Evolutionary conservation across 1,140 invertebrate genomes (phyloP).

Genomic region (Cryptotermes secundus): DNA sequence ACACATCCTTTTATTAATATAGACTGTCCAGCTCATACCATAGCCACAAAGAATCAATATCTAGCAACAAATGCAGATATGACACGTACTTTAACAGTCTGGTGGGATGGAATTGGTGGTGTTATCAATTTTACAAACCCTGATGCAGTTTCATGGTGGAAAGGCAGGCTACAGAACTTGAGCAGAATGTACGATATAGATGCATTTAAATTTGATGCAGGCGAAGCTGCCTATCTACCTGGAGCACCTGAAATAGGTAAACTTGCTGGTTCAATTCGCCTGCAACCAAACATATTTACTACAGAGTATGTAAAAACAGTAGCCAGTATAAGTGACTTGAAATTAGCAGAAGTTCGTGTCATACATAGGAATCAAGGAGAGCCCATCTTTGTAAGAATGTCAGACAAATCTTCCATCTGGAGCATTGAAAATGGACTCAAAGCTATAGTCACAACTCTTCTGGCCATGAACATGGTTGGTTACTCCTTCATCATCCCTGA

Average conservation of each 20-base stretch:
- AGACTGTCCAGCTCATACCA: constrained; percentile 63
- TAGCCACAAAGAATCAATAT: constrained; percentile 49
- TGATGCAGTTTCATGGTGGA: constrained; percentile 73
- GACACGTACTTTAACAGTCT: constrained; percentile 57
- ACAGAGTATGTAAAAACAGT: constrained; percentile 63
- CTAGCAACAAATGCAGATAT: constrained; percentile 61
- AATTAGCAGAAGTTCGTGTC: constrained; percentile 65
- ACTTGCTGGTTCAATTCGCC: neutral
- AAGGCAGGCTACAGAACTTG: constrained; percentile 58
- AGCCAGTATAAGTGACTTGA: constrained; percentile 62
- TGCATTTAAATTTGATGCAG: constrained; percentile 92
- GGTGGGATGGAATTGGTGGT: constrained; percentile 80
- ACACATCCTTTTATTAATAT: constrained; percentile 87
- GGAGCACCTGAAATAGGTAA: constrained; percentile 34
- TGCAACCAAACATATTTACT: neutral
- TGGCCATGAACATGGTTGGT: constrained; percentile 50
- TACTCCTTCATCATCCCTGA: constrained; percentile 86
- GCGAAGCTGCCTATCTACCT: constrained; percentile 52
- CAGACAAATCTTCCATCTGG: constrained; percentile 67
- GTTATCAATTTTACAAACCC: constrained; percentile 78
- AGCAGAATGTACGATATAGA: constrained; percentile 67
- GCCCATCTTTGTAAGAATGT: constrained; percentile 84
- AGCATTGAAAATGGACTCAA: constrained; percentile 54
- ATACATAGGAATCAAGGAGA: constrained; percentile 65
- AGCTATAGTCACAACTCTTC: constrained; percentile 54